Evolutionary conservation across 2,113 vertebrate species (phyloP), one percentile per base, ranked within the genome.

Genomic region (Cettia cetti): DNA sequence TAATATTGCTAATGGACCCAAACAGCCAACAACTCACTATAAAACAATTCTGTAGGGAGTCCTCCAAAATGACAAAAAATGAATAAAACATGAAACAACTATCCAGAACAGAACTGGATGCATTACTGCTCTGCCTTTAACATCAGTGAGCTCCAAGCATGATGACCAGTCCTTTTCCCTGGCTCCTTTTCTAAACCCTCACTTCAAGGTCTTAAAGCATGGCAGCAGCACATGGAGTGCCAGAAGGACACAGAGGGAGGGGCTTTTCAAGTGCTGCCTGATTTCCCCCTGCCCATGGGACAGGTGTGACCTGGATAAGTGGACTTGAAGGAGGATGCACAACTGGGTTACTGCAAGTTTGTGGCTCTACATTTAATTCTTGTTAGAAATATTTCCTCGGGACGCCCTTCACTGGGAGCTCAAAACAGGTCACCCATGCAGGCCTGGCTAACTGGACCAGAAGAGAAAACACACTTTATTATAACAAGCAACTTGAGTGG

Each of bases 261-360:
- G 59, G 54, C 21, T 97, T 80, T 69, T 35, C 14, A 82, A 86
- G 52, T 49, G 44, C 82, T 94, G 82, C 71, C 85, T 64, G 56
- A 86, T 77, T 86, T 83, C 47, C 30, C 79, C 60, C 72, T 49
- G 75, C 95, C 90, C 85, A 49, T 52, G 93, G 90, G 95, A 95
- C 76, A 85, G 93, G 63, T 81, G 82, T 93, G 90, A 91, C 94
- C 94, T 90, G 94, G 60, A 83, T 94, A 92, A 81, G 24, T 33
- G 88, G 64, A 92, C 92, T 81, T 78, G 79, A 81, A 92, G 79
- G 31, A 83, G 71, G 75, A 86, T 69, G 56, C 47, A 78, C 75
- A 91, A 83, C 40, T 92, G 79, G 88, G 93, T 90, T 90, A 94
- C 30, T 44, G 0, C 17, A n/a, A 86, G 70, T 80, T 63, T 77